Base-by-base conservation (phyloP, 1,140 invertebrate species). In the Carposina sasakii region DNA sequence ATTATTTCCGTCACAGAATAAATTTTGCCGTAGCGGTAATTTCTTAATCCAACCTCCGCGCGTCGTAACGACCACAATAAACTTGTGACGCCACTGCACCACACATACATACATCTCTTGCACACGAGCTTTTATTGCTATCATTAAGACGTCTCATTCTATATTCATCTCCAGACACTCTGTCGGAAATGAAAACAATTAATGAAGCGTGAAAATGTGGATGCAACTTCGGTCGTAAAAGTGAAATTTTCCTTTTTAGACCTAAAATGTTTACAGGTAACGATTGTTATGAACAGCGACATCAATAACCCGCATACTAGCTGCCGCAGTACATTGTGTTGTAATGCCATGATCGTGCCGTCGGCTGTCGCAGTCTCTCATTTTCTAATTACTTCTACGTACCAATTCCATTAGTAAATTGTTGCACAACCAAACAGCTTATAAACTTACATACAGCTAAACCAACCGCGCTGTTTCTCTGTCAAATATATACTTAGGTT, bases 241-340 rank as follows among this genome's bases (percentile, higher is more conserved):
- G n/a, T n/a, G n/a, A n/a, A n/a, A n/a, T n/a, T n/a, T n/a, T n/a
- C n/a, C n/a, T n/a, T n/a, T n/a, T n/a, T n/a, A n/a, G n/a, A n/a
- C n/a, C n/a, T n/a, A n/a, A n/a, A n/a, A n/a, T n/a, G n/a, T n/a
- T n/a, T n/a, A n/a, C n/a, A n/a, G n/a, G n/a, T n/a, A n/a, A n/a
- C n/a, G n/a, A n/a, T n/a, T n/a, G n/a, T n/a, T n/a, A 33, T 33
- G 8, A 15, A 33, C 9, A 4, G 31, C 31, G 31, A 28, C n/a
- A n/a, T 65, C 70, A 76, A 76, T 71, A 57, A 71, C 76, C 76
- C 76, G 76, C 76, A 79, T 79, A 65, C 62, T 61, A 33, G 60
- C 52, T 47, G 48, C 33, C 52, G 63, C 53, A 54, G 60, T 60
- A 60, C 55, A 67, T 57, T 60, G 46, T 67, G 60, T 63, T 52